Evolutionary conservation across 2,888 invertebrate species (phyloP).

Genomic region (Agonopterix alstromeriana): DNA sequence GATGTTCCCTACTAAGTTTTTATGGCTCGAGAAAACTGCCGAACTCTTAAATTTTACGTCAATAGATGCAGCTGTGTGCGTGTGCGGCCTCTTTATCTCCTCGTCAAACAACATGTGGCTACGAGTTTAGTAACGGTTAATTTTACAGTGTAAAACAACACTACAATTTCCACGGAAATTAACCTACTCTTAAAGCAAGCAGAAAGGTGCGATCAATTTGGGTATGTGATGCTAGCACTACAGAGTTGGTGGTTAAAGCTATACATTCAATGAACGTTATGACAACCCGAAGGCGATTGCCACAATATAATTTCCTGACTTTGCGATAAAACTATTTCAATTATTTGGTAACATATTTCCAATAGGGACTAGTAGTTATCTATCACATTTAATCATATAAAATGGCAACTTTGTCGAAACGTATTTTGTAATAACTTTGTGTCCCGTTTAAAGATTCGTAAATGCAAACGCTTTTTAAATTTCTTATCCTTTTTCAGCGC

Average conservation of each 20-base stretch:
- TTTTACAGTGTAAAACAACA: constrained; percentile 11
- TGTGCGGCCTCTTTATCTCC: constrained; percentile 26
- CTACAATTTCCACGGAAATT: constrained; percentile 18
- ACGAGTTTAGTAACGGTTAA: constrained; percentile 16
- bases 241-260: constrained; percentile 30
- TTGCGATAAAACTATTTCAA: constrained; percentile 14
- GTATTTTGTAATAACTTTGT: no score
- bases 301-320: constrained; percentile 18
- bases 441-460: no score
- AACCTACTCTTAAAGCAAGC: constrained; percentile 3
- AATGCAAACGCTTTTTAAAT: no score
- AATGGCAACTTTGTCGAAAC: no score
- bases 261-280: constrained; percentile 26
- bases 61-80: constrained; percentile 45
- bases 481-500: no score
- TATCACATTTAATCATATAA: no score
- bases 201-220: constrained; percentile 15
- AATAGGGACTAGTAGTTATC: no score
- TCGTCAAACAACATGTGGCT: constrained; percentile 27
- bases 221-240: constrained; percentile 22
- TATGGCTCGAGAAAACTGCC: constrained; percentile 43
- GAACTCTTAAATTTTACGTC: constrained; percentile 53
- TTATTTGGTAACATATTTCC: neutral
- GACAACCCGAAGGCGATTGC: constrained; percentile 18
- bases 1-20: constrained; percentile 45